Evolutionary conservation across 1,140 invertebrate species (phyloP), one percentile per base, ranked within the genome.

Genomic region (Hyphantria cunea): DNA sequence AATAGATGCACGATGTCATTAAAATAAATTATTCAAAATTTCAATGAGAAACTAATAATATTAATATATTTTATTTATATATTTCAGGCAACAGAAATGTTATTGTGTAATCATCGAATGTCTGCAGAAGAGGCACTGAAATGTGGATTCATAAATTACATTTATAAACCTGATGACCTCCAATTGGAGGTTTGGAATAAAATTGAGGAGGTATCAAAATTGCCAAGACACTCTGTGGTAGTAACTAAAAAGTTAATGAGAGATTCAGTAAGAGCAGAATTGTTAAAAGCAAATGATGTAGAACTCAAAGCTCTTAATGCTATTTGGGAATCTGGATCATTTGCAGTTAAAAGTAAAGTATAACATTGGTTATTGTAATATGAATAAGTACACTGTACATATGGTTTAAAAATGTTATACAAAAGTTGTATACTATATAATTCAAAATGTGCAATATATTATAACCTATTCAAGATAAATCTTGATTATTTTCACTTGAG

Each of bases 101-200:
- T 99, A 37, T 84, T 96, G 25, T 95, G 98, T 61, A 96, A 95
- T 67, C 92, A 95, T 59, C 97, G 95, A 89, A 91, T 99, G 60
- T 92, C 92, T 64, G 96, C 97, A 6, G 60, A 91, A 53, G 94
- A 97, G 90, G 97, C 97, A 0, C 82, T 92, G 12, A 84, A 94
- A 31, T 91, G 92, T 73, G 95, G 95, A 41, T 92, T 98, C 41
- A 92, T 98, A 0, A 94, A 94, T 37, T 90, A 94, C 78, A 82
- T 97, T 8, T 94, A 91, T 47, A 83, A 94, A 37, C 80, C 92
- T 53, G 82, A 93, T 37, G 86, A 90, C 14, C 92, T 96, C 63
- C 76, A 92, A 52, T 76, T 82, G 45, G 92, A 95, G 76, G 92
- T 94, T 41, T 94, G 91, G 92, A 74, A 90, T 14, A 89, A 88